phyloP scores from a whole-genome alignment of 2,797 vertebrate genomes.

The Buceros bicornis region DNA sequence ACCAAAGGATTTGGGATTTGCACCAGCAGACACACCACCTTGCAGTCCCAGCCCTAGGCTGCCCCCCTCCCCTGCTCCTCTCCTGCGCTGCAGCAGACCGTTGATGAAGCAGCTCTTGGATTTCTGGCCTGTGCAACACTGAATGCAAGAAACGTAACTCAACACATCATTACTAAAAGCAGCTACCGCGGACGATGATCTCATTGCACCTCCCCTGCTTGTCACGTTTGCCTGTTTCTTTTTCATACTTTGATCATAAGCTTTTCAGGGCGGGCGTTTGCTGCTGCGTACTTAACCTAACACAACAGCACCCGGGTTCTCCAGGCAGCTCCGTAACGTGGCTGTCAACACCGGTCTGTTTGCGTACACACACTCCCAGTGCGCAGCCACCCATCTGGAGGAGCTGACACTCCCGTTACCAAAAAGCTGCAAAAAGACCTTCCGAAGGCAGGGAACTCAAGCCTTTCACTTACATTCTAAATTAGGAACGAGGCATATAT shows the following conservation, averaged over 20 bases:
- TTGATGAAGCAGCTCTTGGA: background rate
- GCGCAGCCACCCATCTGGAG: background rate
- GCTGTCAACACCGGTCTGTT: background rate
- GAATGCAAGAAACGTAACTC: background rate
- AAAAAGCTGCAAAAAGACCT: background rate
- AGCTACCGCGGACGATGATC: background rate
- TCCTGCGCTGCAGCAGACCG: background rate
- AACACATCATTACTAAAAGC: background rate
- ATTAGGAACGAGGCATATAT: rapidly evolving
- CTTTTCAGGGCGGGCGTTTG: background rate
- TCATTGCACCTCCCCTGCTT: conserved; percentile 4
- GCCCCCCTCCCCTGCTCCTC: background rate
- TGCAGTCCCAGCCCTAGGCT: background rate
- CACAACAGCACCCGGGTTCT: background rate
- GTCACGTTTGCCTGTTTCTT: background rate
- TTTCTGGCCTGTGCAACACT: rapidly evolving
- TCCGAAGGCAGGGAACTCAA: background rate
- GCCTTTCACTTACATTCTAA: background rate
- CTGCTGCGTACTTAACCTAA: rapidly evolving
- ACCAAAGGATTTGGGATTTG: background rate
- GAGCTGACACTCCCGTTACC: background rate
- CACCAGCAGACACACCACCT: background rate
- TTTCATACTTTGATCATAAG: background rate
- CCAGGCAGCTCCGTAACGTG: background rate
- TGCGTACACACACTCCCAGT: background rate